phyloP scores from a whole-genome alignment of 2,888 invertebrate species.

The Acanthococcus lagerstroemiae region DNA sequence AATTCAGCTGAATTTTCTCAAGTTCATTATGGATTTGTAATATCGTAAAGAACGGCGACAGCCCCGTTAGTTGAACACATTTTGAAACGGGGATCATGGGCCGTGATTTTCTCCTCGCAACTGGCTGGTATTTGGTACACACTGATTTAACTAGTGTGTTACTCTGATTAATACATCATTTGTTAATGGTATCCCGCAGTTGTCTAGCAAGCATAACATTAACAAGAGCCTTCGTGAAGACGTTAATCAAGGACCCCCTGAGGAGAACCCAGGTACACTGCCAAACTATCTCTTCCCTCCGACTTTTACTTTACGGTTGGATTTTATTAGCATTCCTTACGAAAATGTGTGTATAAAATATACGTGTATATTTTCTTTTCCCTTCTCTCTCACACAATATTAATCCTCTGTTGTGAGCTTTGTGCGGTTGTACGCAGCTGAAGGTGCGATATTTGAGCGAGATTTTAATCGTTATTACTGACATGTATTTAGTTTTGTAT shows the following conservation, averaged over 20 bases:
- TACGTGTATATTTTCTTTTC: no score
- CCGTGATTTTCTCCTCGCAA: background rate
- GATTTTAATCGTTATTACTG: no score
- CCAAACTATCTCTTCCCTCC: slow-evolving; percentile 20
- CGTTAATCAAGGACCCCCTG: slow-evolving; percentile 31
- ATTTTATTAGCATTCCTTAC: slow-evolving; percentile 22
- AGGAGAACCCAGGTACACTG: slow-evolving; percentile 26
- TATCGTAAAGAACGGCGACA: no score
- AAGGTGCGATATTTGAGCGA: no score
- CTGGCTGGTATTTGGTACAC: slow-evolving; percentile 18
- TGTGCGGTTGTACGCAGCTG: no score
- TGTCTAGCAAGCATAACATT: slow-evolving; percentile 28
- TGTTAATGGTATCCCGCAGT: slow-evolving; percentile 30
- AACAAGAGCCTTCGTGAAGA: slow-evolving; percentile 29
- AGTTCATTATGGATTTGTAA: no score
- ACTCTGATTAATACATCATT: slow-evolving; percentile 30
- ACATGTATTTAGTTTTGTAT: no score
- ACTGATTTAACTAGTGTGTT: slow-evolving; percentile 22
- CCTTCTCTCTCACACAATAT: no score
- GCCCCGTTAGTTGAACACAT: no score
- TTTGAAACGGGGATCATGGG: no score
- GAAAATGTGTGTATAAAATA: slow-evolving; percentile 3
- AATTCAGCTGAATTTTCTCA: no score
- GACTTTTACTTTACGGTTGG: slow-evolving; percentile 5
- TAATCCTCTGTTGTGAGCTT: no score